Evolutionary conservation across 2,888 invertebrate species (phyloP).

Genomic region (Drosophila ezoana): DNA sequence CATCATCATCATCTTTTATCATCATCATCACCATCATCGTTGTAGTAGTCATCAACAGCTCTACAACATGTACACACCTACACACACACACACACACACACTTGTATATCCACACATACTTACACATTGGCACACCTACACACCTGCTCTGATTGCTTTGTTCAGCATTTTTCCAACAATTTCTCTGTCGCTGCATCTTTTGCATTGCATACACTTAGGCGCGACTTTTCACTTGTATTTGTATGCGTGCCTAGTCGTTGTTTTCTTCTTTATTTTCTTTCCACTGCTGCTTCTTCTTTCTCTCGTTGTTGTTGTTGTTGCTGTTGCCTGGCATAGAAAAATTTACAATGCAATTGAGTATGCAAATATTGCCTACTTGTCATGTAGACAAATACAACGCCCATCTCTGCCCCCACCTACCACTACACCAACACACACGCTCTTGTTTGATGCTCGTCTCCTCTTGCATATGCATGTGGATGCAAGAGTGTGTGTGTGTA

Average conservation of each 20-base stretch:
- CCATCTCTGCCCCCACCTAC: constrained; percentile 11
- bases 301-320: constrained; percentile 20
- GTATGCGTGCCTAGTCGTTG: constrained; percentile 42
- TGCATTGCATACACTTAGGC: constrained; percentile 77
- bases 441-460: constrained; percentile 18
- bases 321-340: constrained; percentile 69
- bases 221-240: constrained; percentile 66
- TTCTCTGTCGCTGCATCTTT: constrained; percentile 68
- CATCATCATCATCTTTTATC: constrained; percentile 4
- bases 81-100: constrained; percentile 11
- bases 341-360: constrained; percentile 84
- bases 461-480: constrained; percentile 45
- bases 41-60: constrained; percentile 45
- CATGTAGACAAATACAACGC: constrained; percentile 75
- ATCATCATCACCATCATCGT: constrained; percentile 24
- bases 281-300: constrained; percentile 5
- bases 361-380: constrained; percentile 84
- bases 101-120: constrained; percentile 1
- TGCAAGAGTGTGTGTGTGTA: constrained; percentile 5
- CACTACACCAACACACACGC: constrained; percentile 1
- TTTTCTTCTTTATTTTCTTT: constrained; percentile 18
- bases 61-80: constrained; percentile 26
- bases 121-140: constrained; percentile 43
- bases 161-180: constrained; percentile 76
- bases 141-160: constrained; percentile 77